Conservation (phyloP, 1,140 invertebrate species). For the Drosophila nebulosa region DNA sequence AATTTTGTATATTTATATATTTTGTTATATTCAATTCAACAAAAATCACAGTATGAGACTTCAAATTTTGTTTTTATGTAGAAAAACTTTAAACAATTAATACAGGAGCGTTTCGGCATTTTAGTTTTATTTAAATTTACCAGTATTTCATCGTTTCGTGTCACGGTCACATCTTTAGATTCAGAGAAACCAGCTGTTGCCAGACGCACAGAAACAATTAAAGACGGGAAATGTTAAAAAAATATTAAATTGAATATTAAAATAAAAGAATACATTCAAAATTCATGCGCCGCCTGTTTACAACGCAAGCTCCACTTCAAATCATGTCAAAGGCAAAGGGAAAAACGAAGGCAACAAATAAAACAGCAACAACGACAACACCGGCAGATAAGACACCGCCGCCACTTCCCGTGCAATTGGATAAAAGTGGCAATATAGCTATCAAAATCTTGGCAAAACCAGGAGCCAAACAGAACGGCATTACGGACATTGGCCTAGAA, state of each 20-base stretch:
- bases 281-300: constrained; percentile 50
- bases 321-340: constrained; percentile 71
- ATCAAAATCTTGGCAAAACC: constrained; percentile 89
- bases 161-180: background rate
- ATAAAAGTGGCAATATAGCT: constrained; percentile 85
- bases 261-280: constrained; percentile 6
- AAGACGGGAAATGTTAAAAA: background rate
- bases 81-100: too few relatives aligned
- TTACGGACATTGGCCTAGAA: constrained; percentile 84
- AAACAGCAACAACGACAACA: constrained; percentile 4
- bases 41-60: too few relatives aligned
- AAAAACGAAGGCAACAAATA: constrained; percentile 42
- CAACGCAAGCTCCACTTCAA: constrained; percentile 14
- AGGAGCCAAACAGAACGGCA: constrained; percentile 87
- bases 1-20: too few relatives aligned
- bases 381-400: background rate
- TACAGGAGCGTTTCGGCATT: too few relatives aligned
- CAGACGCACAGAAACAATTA: background rate
- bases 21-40: too few relatives aligned
- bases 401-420: constrained; percentile 81
- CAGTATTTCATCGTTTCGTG: background rate
- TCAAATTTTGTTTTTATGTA: too few relatives aligned
- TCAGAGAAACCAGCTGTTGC: constrained; percentile 35
- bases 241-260: background rate
- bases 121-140: too few relatives aligned